Base-by-base conservation (phyloP, 2,797 vertebrate genomes). In the Notamacropus eugenii region DNA sequence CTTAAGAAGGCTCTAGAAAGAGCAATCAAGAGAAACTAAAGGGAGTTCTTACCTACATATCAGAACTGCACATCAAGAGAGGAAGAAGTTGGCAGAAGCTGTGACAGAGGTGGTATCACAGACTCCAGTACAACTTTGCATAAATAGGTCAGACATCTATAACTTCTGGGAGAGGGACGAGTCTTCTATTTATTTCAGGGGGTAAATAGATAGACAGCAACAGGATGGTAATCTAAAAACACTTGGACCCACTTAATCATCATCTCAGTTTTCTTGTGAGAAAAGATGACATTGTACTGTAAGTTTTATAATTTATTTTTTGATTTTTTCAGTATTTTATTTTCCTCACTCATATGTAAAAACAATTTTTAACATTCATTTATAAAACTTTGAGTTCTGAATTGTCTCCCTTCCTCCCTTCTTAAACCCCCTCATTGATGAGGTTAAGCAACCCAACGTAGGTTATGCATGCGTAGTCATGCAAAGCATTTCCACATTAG, bases 271-370 rank as follows among this genome's bases (percentile, higher is more conserved):
- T 67, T 93, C 91, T 95, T 4, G 4, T 46, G 40, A 94, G 4
- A 19, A 90, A 97, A 12, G 67, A 29, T 97, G 95, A 97, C 93
- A 97, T 98, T 98, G 54, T 96, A 56, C 58, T 97, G 54, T 54
- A 94, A 96, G 92, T 94, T 96, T 55, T 55, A 91, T 55, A 27
- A 28, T 57, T 57, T 28, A 57, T 28, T 28, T 56, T 56, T 5
- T 5, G 22, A 24, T 56, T 56, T 56, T 24, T 56, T 56, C 24
- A 24, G 55, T 56, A 56, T 56, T 56, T 56, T 56, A 56, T 56
- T 56, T 56, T 56, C 19, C 55, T 4, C 55, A 24, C 5, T 22
- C 27, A 57, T 24, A 24, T 57, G 56, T 57, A 27, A 57, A 27
- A 57, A 24, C 22, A 27, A 57, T 27, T 57, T 57, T 57, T 57